Percentiles rank a stretch among this genome's conserved stretches.
Conservation (phyloP, 2,888 invertebrate genomes). For the Kuschelorhynchus macadamiae region DNA sequence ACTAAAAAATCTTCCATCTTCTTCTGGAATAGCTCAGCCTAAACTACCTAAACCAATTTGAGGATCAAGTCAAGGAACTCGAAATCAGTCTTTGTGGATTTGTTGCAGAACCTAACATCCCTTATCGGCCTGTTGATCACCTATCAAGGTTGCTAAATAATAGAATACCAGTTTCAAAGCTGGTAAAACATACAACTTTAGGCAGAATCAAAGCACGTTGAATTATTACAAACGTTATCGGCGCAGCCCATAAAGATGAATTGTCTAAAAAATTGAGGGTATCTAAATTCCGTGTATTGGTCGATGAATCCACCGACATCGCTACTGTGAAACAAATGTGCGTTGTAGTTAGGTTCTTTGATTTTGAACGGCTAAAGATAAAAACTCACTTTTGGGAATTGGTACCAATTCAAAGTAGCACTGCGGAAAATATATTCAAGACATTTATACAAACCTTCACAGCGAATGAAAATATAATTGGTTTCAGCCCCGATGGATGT, state of each 20-base stretch:
- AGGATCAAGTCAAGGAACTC: slow-evolving; percentile 46
- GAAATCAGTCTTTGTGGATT: slow-evolving; percentile 54
- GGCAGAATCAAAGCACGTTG: slow-evolving; percentile 42
- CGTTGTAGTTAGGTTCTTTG: slow-evolving; percentile 55
- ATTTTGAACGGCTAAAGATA: slow-evolving; percentile 46
- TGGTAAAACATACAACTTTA: slow-evolving; percentile 40
- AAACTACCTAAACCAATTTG: slow-evolving; percentile 3
- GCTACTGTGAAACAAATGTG: slow-evolving; percentile 55
- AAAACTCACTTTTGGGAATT: slow-evolving; percentile 32
- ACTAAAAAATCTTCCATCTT: not conserved
- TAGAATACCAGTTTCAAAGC: slow-evolving; percentile 46
- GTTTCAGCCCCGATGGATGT: slow-evolving; percentile 61
- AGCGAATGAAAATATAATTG: slow-evolving; percentile 57
- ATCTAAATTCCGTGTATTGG: slow-evolving; percentile 52
- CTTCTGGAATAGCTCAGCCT: not conserved
- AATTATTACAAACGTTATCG: slow-evolving; percentile 47
- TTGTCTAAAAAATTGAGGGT: slow-evolving; percentile 12
- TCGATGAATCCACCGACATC: slow-evolving; percentile 58
- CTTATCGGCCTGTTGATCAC: slow-evolving; percentile 49
- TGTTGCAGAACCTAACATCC: slow-evolving; percentile 51
- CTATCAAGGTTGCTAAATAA: slow-evolving; percentile 39
- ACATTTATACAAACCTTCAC: slow-evolving; percentile 50
- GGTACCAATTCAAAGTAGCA: slow-evolving; percentile 18
- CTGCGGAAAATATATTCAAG: slow-evolving; percentile 32
- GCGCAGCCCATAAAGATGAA: slow-evolving; percentile 15